These are phyloP conservation scores for Crematogaster levior DNA, from an alignment of 2,888 invertebrate genomes.

Conservation along the genomic window DNA sequence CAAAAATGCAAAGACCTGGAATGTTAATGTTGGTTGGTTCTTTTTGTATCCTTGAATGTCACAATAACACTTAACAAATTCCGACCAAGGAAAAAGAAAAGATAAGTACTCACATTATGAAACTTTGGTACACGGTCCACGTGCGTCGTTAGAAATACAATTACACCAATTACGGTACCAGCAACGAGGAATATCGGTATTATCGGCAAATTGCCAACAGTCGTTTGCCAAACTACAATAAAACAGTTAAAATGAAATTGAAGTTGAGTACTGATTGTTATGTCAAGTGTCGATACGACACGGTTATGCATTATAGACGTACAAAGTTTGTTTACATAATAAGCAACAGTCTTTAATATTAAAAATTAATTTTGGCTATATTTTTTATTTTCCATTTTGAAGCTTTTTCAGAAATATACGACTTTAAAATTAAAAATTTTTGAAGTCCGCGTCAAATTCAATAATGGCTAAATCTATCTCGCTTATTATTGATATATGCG, in stretches of 20 bases:
- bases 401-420: not conserved
- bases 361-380: not conserved
- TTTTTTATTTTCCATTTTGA: not conserved
- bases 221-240: constrained; percentile 74
- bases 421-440: not conserved
- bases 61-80: not conserved
- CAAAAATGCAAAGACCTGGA: constrained; percentile 86
- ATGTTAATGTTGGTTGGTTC: constrained; percentile 26
- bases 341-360: not conserved
- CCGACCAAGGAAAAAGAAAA: not conserved
- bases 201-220: constrained; percentile 77
- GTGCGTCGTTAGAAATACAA: constrained; percentile 78
- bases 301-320: constrained; percentile 11
- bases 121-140: constrained; percentile 77
- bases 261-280: constrained; percentile 30
- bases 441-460: not conserved
- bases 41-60: not conserved
- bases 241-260: constrained; percentile 61
- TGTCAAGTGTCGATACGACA: constrained; percentile 12
- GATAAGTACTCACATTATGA: constrained; percentile 80
- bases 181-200: constrained; percentile 68
- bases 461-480: not conserved
- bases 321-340: too few relatives aligned
- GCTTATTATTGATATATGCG: not conserved
- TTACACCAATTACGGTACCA: constrained; percentile 68